These are phyloP conservation scores for Tragelaphus strepsiceros DNA, from an alignment of 2,113 vertebrate genomes.

Conservation along the genomic window DNA sequence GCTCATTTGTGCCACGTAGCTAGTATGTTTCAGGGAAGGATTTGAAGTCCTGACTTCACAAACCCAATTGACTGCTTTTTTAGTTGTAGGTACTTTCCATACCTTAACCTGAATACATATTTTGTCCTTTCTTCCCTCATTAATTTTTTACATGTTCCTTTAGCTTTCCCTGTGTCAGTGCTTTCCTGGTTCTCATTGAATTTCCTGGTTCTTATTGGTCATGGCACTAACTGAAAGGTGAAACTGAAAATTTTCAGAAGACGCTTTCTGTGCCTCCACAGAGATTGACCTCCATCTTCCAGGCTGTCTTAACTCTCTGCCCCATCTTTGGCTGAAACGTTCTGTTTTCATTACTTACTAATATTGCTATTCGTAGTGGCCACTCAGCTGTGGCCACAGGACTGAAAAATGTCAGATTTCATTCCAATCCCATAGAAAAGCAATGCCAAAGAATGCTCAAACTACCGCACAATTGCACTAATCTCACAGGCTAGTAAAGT, in stretches of 20 bases:
- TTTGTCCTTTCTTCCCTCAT: neutral
- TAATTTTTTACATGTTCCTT: too few relatives aligned
- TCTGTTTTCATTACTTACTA: neutral
- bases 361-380: neutral
- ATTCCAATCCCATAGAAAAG: too few relatives aligned
- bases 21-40: neutral
- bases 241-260: neutral
- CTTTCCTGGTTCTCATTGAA: neutral
- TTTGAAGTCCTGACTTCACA: neutral
- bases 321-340: neutral
- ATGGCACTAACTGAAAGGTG: neutral
- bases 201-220: neutral
- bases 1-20: too few relatives aligned
- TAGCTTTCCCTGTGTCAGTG: neutral
- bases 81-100: neutral
- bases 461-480: too few relatives aligned
- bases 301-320: too few relatives aligned
- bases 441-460: too few relatives aligned
- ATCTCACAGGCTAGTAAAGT: too few relatives aligned
- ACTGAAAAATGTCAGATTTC: too few relatives aligned
- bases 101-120: neutral
- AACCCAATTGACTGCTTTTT: neutral
- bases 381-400: too few relatives aligned
- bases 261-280: neutral
- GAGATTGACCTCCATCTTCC: neutral